Base-by-base conservation (phyloP, 2,113 vertebrate genomes). In the Polypterus bichir region DNA sequence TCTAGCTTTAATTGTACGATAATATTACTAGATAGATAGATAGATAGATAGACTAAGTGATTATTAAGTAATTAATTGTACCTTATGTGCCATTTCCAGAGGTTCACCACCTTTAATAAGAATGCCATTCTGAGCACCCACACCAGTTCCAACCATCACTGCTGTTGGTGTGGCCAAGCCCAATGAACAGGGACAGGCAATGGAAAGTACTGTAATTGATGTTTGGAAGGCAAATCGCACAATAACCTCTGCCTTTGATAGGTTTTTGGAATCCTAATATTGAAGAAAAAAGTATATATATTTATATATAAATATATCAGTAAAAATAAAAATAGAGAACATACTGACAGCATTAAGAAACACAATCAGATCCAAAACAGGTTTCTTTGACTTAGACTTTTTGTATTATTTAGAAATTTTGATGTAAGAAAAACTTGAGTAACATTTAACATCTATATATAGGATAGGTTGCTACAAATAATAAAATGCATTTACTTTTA, bases 21-120 rank as follows among this genome's bases (percentile, higher is more conserved):
- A 27, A 27, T 27, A 27, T 27, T 27, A 27, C 2, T n/a, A n/a
- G n/a, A n/a, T n/a, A n/a, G n/a, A n/a, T n/a, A n/a, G n/a, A n/a
- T n/a, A n/a, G n/a, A n/a, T n/a, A n/a, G n/a, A n/a, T n/a, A n/a
- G n/a, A n/a, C n/a, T 27, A 27, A 27, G 27, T 27, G 27, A 27
- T 27, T 27, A 27, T 27, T 27, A 27, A 27, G 27, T 27, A 2
- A 27, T 27, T 27, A 27, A 27, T 27, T 61, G 75, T 64, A 77
- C 95, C 93, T 94, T 93, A 77, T 99, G 94, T 3, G 96, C 94
- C 92, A 94, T 92, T 80, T 99, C 96, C 77, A 99, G 84, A 0
- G 96, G 96, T 78, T 94, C 94, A 62, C 96, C 94, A 0, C 96
- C 96, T 77, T 99, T 99, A 71, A 99, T 99, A 65, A 98, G 92